Evolutionary conservation across 2,888 invertebrate genomes (phyloP), one percentile per base, ranked within the genome.

Genomic region (Caenorhabditis sinica): DNA sequence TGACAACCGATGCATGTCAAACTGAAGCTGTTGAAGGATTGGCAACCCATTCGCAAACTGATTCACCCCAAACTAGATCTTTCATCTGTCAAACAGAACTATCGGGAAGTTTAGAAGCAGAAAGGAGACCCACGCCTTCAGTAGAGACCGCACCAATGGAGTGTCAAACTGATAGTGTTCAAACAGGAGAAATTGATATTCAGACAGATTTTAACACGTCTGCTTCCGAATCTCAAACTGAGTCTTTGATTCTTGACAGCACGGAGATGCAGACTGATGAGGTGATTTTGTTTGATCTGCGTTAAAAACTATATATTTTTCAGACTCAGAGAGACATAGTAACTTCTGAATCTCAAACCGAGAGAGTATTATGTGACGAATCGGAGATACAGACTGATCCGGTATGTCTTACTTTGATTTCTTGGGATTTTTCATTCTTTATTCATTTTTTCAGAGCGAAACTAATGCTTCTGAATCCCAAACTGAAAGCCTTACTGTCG

Each of bases 231-330:
- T 69, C 58, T 13, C 68, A 69, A n/a, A 76, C 76, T 0, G 79
- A 79, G n/a, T 36, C 20, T 1, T 9, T 49, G 5, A n/a, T 5
- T 11, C 23, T 40, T 2, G 56, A 58, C 13, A 28, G 61, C 45
- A 25, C 33, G 1, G 73, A 73, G 33, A 68, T 68, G 53, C 80
- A 80, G 40, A 80, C 79, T n/a, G 79, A 80, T 13, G 11, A n/a
- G 20, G 72, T 58, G 11, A 36, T 53, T 33, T 56, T 45, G 13
- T 28, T 28, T 23, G 25, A 25, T n/a, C 5, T n/a, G 13, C 49
- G n/a, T n/a, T n/a, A n/a, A n/a, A n/a, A n/a, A n/a, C 49, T 5
- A n/a, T 1, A n/a, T 5, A n/a, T 20, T n/a, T 8, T 23, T 11
- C 2, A 13, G 3, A 56, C 58, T 56, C 45, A 71, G 71, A 71